Conservation (phyloP, 2,113 vertebrate genomes). For the Verasper variegatus region DNA sequence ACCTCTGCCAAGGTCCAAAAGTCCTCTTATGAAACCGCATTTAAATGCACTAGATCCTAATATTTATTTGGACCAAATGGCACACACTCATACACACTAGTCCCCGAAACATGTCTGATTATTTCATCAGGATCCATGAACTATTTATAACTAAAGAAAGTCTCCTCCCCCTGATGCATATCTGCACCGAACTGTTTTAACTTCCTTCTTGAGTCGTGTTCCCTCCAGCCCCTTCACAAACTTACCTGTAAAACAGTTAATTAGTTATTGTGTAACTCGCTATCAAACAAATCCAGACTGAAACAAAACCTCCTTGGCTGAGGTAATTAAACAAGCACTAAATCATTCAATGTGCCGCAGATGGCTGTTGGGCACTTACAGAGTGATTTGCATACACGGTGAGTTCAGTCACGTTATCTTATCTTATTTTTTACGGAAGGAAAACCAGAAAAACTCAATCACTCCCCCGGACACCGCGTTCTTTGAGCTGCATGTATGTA, state of each 20-base stretch:
- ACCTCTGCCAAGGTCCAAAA: too few relatives aligned
- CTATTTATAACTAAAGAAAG: too few relatives aligned
- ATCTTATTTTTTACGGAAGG: too few relatives aligned
- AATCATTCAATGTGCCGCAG: background rate
- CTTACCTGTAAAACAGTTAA: background rate
- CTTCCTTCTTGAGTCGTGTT: too few relatives aligned
- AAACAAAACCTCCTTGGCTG: background rate
- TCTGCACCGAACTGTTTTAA: background rate
- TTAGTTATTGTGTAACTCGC: background rate
- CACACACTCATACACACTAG: too few relatives aligned
- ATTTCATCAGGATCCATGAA: too few relatives aligned
- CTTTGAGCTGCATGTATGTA: background rate
- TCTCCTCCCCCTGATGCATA: too few relatives aligned
- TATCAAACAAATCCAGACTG: too few relatives aligned
- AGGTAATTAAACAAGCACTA: background rate
- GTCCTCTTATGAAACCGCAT: too few relatives aligned
- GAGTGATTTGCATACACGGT: conserved; percentile 53
- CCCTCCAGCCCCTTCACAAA: background rate
- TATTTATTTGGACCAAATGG: too few relatives aligned
- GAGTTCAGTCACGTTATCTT: conserved; percentile 19
- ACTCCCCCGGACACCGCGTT: background rate
- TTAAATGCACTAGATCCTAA: too few relatives aligned
- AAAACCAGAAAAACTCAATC: conserved; percentile 7
- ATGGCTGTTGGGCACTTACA: background rate
- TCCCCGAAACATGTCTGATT: too few relatives aligned